Conservation (phyloP, 1,140 invertebrate species). For the Papilio dardanus region DNA sequence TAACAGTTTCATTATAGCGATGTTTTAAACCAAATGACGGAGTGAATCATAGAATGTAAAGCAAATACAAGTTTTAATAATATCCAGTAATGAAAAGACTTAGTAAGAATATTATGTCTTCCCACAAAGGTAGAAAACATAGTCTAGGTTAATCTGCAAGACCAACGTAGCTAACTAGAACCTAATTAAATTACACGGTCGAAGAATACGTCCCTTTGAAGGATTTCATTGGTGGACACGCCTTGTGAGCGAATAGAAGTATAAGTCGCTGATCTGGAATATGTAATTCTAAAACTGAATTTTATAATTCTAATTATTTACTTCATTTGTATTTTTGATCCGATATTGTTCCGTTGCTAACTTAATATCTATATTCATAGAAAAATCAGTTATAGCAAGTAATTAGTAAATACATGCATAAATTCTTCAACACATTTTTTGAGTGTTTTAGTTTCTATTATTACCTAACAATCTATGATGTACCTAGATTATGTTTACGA, state of each 20-base stretch:
- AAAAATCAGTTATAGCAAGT: too few species aligned
- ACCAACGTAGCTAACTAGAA: slow-evolving; percentile 44
- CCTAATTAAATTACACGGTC: slow-evolving; percentile 61
- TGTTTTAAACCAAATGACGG: background rate
- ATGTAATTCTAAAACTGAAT: slow-evolving; percentile 36
- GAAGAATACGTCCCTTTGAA: slow-evolving; percentile 54
- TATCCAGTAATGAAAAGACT: too few species aligned
- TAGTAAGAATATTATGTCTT: background rate
- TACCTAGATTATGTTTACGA: too few species aligned
- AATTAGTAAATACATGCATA: too few species aligned
- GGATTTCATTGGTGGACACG: slow-evolving; percentile 54
- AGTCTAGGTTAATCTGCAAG: background rate
- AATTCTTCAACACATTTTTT: too few species aligned
- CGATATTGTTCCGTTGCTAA: too few species aligned
- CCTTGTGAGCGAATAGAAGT: slow-evolving; percentile 42
- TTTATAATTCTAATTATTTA: slow-evolving; percentile 45
- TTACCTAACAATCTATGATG: too few species aligned
- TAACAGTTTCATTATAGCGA: slow-evolving; percentile 11
- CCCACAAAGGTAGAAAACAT: background rate
- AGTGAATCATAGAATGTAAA: slow-evolving; percentile 59
- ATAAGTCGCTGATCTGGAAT: slow-evolving; percentile 55
- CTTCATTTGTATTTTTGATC: too few species aligned
- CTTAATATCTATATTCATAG: too few species aligned
- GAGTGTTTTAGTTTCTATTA: too few species aligned
- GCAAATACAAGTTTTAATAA: slow-evolving; percentile 55